Evolutionary conservation across 2,797 vertebrate species (phyloP).

Genomic region (Nasua narica): DNA sequence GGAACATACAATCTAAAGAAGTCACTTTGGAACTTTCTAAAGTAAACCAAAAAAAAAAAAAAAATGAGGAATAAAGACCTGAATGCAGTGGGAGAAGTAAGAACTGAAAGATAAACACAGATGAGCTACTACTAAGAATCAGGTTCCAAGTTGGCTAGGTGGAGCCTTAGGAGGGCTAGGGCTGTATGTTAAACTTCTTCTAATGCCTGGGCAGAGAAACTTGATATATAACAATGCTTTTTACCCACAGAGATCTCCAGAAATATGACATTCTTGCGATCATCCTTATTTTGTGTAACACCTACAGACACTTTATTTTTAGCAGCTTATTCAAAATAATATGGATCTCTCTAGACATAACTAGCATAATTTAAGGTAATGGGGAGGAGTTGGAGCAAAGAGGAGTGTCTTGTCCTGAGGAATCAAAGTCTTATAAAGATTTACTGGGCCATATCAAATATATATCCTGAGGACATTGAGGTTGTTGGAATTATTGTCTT

Average conservation of each 20-base stretch:
- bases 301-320: not conserved
- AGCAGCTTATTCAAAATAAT: not conserved
- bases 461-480: not conserved
- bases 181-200: not conserved
- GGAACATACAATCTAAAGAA: not conserved
- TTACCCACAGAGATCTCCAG: not conserved
- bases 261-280: not conserved
- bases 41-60: not conserved
- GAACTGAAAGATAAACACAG: not conserved
- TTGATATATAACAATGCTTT: not conserved
- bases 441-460: not conserved
- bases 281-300: not conserved
- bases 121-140: not conserved
- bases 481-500: not conserved
- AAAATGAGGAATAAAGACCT: not conserved
- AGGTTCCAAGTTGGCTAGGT: no score
- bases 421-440: slow-evolving; percentile 12
- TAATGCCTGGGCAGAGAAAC: not conserved
- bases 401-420: not conserved
- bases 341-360: slow-evolving; percentile 40
- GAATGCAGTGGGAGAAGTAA: not conserved
- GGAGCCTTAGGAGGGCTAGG: not conserved
- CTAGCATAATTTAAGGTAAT: slow-evolving; percentile 42
- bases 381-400: not conserved
- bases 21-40: not conserved